phyloP scores from a whole-genome alignment of 1,140 invertebrate genomes.

The Zaprionus ghesquierei region DNA sequence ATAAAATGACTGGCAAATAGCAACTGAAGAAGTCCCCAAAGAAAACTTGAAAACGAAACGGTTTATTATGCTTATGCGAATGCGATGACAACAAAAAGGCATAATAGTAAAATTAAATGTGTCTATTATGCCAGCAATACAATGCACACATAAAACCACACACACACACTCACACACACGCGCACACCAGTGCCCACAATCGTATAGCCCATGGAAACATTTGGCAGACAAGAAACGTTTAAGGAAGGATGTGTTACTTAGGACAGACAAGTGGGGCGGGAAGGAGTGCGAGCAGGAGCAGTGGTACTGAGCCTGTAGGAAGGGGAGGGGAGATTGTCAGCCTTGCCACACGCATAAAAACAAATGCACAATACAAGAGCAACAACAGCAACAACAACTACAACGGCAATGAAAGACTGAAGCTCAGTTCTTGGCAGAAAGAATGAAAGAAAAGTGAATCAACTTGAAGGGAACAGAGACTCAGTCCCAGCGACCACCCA shows the following conservation, averaged over 20 bases:
- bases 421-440: constrained; percentile 40
- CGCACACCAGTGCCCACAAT: constrained; percentile 32
- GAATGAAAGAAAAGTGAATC: constrained; percentile 54
- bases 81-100: constrained; percentile 79
- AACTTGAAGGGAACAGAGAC: constrained; percentile 49
- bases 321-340: neutral
- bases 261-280: constrained; percentile 24
- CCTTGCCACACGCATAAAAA: constrained; percentile 43
- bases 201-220: constrained; percentile 53
- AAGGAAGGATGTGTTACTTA: constrained; percentile 79
- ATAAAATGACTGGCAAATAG: constrained; percentile 74
- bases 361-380: constrained; percentile 29
- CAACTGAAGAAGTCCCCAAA: constrained; percentile 41
- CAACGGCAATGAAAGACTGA: constrained; percentile 34
- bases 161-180: constrained; percentile 25
- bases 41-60: constrained; percentile 72
- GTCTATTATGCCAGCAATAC: constrained; percentile 79
- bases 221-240: constrained; percentile 75
- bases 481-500: constrained; percentile 11
- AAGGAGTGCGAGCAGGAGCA: constrained; percentile 14
- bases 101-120: constrained; percentile 82
- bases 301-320: neutral
- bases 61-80: constrained; percentile 81
- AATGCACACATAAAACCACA: constrained; percentile 77
- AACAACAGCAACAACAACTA: constrained; percentile 19